These are phyloP conservation scores for Atlantisia rogersi DNA, from an alignment of 2,113 vertebrate genomes.

Conservation along the genomic window DNA sequence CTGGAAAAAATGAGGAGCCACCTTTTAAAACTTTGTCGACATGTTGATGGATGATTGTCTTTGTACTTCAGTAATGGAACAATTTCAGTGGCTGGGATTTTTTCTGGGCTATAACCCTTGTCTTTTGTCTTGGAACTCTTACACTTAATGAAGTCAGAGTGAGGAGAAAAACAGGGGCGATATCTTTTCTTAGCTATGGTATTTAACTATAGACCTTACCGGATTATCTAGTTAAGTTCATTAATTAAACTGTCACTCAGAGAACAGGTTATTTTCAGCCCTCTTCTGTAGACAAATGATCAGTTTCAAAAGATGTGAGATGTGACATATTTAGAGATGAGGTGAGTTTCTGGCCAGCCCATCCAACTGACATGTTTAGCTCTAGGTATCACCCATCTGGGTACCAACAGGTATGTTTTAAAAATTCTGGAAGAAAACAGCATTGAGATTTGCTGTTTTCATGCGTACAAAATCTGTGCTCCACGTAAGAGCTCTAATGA, in stretches of 20 bases:
- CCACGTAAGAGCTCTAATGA: neutral
- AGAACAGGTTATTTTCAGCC: neutral
- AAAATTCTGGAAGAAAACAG: neutral
- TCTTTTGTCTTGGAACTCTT: neutral
- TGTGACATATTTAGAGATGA: neutral
- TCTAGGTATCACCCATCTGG: neutral
- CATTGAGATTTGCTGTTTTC: neutral
- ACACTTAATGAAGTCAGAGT: neutral
- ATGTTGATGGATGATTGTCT: constrained; percentile 19
- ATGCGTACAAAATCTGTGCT: neutral
- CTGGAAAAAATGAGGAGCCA: neutral
- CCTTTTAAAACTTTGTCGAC: neutral
- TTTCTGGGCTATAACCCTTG: neutral
- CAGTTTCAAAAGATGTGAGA: neutral
- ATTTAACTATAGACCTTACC: constrained; percentile 4
- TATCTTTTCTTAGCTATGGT: neutral
- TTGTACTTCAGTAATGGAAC: constrained; percentile 6
- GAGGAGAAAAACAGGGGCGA: neutral
- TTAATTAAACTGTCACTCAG: constrained; percentile 10
- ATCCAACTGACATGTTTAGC: neutral
- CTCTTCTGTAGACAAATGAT: neutral
- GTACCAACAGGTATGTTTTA: neutral
- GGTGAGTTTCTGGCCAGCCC: neutral
- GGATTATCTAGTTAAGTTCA: constrained; percentile 28
- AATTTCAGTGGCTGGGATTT: neutral